A percentile compares a stretch with the other conserved stretches of the same genome.
Conservation (phyloP, 2,888 invertebrate species). For the Drosophila demipolita region DNA sequence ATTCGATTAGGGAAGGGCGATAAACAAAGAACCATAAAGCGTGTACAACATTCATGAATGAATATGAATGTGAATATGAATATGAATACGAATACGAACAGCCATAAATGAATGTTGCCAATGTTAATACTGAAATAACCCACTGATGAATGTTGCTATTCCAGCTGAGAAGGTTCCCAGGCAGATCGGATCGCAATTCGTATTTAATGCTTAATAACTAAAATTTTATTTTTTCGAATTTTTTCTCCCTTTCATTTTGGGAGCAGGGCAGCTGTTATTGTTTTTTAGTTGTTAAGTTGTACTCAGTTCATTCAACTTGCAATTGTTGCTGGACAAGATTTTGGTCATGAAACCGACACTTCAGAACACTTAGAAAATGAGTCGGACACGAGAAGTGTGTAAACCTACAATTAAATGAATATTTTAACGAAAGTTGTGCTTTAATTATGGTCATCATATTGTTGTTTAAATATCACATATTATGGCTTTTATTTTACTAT, state of each 20-base stretch:
- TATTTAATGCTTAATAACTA: constrained; percentile 14
- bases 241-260: constrained; percentile 16
- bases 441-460: constrained; percentile 13
- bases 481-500: neutral
- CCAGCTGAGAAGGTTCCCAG: constrained; percentile 43
- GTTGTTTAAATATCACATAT: neutral
- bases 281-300: constrained; percentile 24
- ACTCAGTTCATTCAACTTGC: constrained; percentile 66
- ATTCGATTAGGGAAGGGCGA: constrained; percentile 29
- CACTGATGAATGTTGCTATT: neutral
- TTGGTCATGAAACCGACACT: constrained; percentile 44
- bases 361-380: constrained; percentile 10
- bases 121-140: constrained; percentile 12
- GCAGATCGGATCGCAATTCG: constrained; percentile 37
- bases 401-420: constrained; percentile 8
- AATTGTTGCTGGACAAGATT: constrained; percentile 46
- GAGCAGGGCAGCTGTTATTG: constrained; percentile 38
- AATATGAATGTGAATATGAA: constrained; percentile 26
- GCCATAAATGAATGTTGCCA: constrained; percentile 42
- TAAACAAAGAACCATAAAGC: constrained; percentile 7
- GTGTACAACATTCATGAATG: constrained; percentile 39
- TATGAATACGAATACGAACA: constrained; percentile 34
- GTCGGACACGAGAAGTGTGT: neutral
- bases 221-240: constrained; percentile 9
- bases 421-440: neutral